These are phyloP conservation scores for Andrena dorsata DNA, from an alignment of 2,888 invertebrate genomes.

Conservation along the genomic window DNA sequence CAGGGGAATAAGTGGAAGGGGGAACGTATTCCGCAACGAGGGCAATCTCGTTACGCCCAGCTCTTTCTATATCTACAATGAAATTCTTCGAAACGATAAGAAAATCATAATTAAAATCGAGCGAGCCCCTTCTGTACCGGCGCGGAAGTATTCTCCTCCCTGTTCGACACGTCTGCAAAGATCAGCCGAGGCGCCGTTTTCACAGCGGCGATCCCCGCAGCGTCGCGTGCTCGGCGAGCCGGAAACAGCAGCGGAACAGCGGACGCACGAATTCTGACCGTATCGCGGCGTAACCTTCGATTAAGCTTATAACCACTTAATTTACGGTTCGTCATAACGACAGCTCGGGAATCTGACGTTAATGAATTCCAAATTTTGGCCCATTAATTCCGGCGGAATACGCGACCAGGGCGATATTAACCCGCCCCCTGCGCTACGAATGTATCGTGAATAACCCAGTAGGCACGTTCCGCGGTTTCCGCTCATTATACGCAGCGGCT, in stretches of 20 bases:
- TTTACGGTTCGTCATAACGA: constrained; percentile 34
- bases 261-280: not conserved
- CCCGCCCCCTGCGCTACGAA: constrained; percentile 38
- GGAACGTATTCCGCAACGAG: not conserved
- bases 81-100: constrained; percentile 9
- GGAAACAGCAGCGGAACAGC: constrained; percentile 5
- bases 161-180: not conserved
- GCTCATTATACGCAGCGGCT: constrained; percentile 58
- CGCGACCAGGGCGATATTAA: constrained; percentile 46
- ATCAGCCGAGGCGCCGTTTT: not conserved
- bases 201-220: not conserved
- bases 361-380: constrained; percentile 63
- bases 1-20: not conserved
- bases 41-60: constrained; percentile 18
- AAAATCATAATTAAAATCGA: constrained; percentile 36
- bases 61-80: constrained; percentile 22
- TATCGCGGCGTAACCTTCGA: constrained; percentile 26
- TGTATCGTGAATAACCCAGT: constrained; percentile 61
- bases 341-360: constrained; percentile 48
- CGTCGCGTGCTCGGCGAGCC: not conserved
- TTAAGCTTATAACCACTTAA: constrained; percentile 37
- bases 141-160: not conserved
- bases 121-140: constrained; percentile 4
- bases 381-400: constrained; percentile 58
- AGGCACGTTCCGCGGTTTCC: constrained; percentile 57